These are phyloP conservation scores for Empidonax traillii DNA, from an alignment of 2,113 vertebrate species.

Conservation along the genomic window DNA sequence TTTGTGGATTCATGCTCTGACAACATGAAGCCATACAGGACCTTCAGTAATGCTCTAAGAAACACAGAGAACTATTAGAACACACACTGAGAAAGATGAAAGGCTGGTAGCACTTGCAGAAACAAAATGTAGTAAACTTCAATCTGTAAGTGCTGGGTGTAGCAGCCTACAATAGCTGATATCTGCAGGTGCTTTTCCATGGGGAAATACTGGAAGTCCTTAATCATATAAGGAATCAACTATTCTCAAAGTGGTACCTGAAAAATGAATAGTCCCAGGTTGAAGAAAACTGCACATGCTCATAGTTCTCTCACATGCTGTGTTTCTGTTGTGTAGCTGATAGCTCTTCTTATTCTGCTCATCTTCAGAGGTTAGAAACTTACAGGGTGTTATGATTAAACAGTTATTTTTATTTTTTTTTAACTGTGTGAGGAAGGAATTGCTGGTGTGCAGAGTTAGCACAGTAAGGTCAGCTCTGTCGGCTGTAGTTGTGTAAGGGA, in stretches of 20 bases:
- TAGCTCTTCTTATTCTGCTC: not conserved
- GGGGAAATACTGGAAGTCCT: not conserved
- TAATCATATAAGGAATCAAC: not conserved
- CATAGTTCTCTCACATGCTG: not conserved
- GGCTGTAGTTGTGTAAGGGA: not conserved
- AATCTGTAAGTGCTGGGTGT: not conserved
- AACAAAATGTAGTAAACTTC: not conserved
- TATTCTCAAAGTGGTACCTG: not conserved
- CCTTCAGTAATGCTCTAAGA: not conserved
- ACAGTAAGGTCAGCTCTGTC: not conserved
- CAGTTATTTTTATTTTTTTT: too few species aligned
- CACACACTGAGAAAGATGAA: not conserved
- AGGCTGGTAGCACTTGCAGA: not conserved
- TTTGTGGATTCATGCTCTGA: not conserved
- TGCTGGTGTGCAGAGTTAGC: not conserved
- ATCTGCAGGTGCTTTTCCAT: not conserved
- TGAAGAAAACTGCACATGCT: not conserved
- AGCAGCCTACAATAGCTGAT: not conserved
- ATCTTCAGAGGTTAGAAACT: not conserved
- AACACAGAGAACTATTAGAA: not conserved
- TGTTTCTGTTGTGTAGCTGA: not conserved
- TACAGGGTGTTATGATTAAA: not conserved
- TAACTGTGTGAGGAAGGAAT: not conserved
- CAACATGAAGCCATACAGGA: not conserved
- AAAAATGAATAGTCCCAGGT: not conserved